A percentile compares a stretch with the other conserved stretches of the same genome.
These are phyloP conservation scores for Drosophila cognata DNA, from an alignment of 2,888 invertebrate genomes.

Conservation along the genomic window DNA sequence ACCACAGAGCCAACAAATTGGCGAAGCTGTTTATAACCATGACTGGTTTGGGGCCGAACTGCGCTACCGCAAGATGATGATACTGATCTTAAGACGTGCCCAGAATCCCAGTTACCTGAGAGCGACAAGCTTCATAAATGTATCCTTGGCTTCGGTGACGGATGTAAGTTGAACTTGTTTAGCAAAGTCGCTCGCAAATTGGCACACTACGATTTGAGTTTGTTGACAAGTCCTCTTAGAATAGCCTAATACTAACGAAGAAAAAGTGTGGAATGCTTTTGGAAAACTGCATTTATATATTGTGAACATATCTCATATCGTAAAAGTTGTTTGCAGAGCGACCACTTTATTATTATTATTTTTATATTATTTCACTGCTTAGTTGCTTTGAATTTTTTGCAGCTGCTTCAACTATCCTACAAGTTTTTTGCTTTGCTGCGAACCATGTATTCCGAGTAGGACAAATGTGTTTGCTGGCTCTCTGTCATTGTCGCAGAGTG, in stretches of 20 bases:
- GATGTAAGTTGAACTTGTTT: conserved; percentile 62
- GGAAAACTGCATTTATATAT: background rate
- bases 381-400: conserved; percentile 23
- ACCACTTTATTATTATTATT: conserved; percentile 1
- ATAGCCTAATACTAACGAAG: background rate
- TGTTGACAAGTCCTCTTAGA: background rate
- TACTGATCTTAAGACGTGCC: conserved; percentile 75
- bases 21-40: conserved; percentile 77
- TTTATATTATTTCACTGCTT: background rate
- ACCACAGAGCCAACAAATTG: conserved; percentile 75
- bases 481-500: background rate
- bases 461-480: background rate
- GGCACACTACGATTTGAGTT: background rate
- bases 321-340: background rate
- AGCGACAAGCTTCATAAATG: conserved; percentile 74
- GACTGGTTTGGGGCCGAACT: conserved; percentile 71
- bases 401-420: conserved; percentile 82
- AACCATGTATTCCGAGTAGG: conserved; percentile 79
- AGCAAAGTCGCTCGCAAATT: background rate
- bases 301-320: background rate
- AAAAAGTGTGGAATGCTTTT: background rate
- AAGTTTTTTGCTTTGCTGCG: conserved; percentile 83
- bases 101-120: conserved; percentile 74
- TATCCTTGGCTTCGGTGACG: conserved; percentile 77
- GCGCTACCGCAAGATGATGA: conserved; percentile 75